phyloP scores from a whole-genome alignment of 2,888 invertebrate genomes.

The Syrista parreyssii region DNA sequence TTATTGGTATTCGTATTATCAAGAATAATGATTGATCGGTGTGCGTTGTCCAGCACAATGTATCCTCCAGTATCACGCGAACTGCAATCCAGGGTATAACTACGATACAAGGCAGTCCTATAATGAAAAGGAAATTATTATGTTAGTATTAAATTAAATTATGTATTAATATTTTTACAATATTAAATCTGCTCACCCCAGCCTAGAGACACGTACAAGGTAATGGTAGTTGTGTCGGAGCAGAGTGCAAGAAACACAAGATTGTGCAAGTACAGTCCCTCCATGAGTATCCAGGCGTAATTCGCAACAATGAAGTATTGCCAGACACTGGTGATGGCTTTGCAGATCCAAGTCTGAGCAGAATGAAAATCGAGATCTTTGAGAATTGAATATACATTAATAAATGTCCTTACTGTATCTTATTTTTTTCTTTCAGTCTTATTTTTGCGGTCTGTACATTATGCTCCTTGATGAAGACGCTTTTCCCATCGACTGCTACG shows the following conservation, averaged over 20 bases:
- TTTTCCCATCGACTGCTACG: slow-evolving; percentile 57
- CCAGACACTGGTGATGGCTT: slow-evolving; percentile 71
- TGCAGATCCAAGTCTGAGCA: slow-evolving; percentile 74
- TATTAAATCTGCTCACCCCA: slow-evolving; percentile 70
- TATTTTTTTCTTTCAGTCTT: neutral
- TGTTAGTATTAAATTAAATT: no score
- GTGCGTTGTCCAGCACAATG: slow-evolving; percentile 72
- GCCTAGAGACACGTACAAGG: slow-evolving; percentile 71
- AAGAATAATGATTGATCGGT: slow-evolving; percentile 67
- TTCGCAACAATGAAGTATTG: slow-evolving; percentile 76
- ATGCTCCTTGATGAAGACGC: slow-evolving; percentile 58
- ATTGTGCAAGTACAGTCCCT: slow-evolving; percentile 77
- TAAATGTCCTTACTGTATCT: neutral
- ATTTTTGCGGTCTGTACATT: slow-evolving; percentile 47
- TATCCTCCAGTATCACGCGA: slow-evolving; percentile 68
- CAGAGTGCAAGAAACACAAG: slow-evolving; percentile 75
- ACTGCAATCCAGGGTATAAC: slow-evolving; percentile 72
- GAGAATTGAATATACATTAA: neutral
- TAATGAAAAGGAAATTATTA: slow-evolving; percentile 13
- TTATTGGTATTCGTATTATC: slow-evolving; percentile 71
- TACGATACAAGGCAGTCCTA: slow-evolving; percentile 71
- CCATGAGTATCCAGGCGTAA: slow-evolving; percentile 78
- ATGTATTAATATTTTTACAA: neutral
- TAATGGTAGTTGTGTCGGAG: slow-evolving; percentile 72
- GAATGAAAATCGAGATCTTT: slow-evolving; percentile 1